Evolutionary conservation across 2,113 vertebrate genomes (phyloP).

Genomic region (Neodon shergylaensis): DNA sequence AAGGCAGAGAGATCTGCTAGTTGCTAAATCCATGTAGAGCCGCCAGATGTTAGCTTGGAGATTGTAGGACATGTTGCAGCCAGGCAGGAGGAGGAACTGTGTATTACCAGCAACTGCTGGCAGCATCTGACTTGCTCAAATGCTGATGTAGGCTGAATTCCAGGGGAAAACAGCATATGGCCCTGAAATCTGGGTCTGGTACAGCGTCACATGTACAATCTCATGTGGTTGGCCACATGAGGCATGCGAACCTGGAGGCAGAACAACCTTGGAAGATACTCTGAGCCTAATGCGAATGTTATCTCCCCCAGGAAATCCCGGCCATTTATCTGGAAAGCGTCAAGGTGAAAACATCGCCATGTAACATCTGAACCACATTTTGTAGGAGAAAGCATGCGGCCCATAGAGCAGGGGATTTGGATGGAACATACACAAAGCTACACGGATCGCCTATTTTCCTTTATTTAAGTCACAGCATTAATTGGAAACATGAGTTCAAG

Average conservation of each 20-base stretch:
- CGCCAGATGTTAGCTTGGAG: slow-evolving; percentile 72
- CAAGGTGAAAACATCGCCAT: slow-evolving; percentile 68
- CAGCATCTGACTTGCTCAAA: slow-evolving; percentile 46
- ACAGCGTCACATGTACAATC: background rate
- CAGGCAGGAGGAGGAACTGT: slow-evolving; percentile 58
- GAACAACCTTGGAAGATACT: slow-evolving; percentile 46
- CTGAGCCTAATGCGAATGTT: slow-evolving; percentile 21
- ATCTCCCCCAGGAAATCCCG: slow-evolving; percentile 63
- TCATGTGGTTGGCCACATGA: background rate
- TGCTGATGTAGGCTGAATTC: slow-evolving; percentile 14
- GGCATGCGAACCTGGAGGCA: slow-evolving; percentile 47
- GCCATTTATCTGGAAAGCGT: slow-evolving; percentile 68
- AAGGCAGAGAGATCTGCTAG: slow-evolving; percentile 49
- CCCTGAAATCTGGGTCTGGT: slow-evolving; percentile 56
- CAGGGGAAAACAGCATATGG: slow-evolving; percentile 35
- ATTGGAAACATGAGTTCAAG: background rate
- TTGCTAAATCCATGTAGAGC: slow-evolving; percentile 51
- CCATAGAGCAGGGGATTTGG: slow-evolving; percentile 58
- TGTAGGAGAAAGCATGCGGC: slow-evolving; percentile 10
- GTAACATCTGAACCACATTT: slow-evolving; percentile 73
- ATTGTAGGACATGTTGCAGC: slow-evolving; percentile 43
- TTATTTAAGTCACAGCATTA: slow-evolving; percentile 54
- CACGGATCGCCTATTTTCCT: slow-evolving; percentile 39
- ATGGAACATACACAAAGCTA: background rate
- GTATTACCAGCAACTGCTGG: slow-evolving; percentile 68